Evolutionary conservation across 2,797 vertebrate genomes (phyloP).

Genomic region (Botia almorhae): DNA sequence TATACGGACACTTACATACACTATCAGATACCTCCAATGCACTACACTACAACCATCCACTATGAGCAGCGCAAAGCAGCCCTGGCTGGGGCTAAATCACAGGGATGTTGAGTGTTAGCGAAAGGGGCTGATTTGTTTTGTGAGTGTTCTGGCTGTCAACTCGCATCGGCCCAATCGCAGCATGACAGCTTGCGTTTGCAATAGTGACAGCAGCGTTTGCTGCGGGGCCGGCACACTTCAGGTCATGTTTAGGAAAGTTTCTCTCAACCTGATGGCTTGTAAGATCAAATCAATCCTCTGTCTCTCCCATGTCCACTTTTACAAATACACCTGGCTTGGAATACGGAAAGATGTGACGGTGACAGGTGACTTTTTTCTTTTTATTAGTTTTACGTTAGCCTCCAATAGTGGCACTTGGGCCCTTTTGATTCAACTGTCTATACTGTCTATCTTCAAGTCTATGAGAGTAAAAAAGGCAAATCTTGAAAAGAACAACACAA

Average conservation of each 20-base stretch:
- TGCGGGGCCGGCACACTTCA: slow-evolving; percentile 83
- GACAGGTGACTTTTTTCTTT: slow-evolving; percentile 42
- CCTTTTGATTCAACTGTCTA: slow-evolving; percentile 19
- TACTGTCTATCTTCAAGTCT: not conserved
- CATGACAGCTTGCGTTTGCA: slow-evolving; percentile 74
- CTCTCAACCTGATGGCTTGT: slow-evolving; percentile 83
- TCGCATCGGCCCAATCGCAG: slow-evolving; percentile 69
- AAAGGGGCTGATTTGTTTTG: slow-evolving; percentile 80
- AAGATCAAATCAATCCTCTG: slow-evolving; percentile 83
- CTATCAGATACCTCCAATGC: not conserved
- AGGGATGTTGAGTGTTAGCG: slow-evolving; percentile 76
- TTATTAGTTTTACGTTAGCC: slow-evolving; percentile 53
- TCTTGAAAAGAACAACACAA: not conserved
- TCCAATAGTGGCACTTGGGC: slow-evolving; percentile 36
- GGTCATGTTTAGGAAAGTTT: slow-evolving; percentile 83
- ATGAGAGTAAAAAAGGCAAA: not conserved
- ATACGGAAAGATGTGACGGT: slow-evolving; percentile 48
- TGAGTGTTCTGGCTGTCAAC: slow-evolving; percentile 78
- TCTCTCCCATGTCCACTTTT: slow-evolving; percentile 70
- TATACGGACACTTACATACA: slow-evolving; percentile 2
- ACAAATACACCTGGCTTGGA: slow-evolving; percentile 75
- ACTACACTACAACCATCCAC: slow-evolving; percentile 9
- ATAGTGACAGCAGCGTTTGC: slow-evolving; percentile 83
- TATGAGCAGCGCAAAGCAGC: slow-evolving; percentile 4
- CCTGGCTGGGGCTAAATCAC: slow-evolving; percentile 70